A percentile compares a stretch with the other conserved stretches of the same genome.
Conservation (phyloP, 2,797 vertebrate genomes). For the Clarias fuscus region DNA sequence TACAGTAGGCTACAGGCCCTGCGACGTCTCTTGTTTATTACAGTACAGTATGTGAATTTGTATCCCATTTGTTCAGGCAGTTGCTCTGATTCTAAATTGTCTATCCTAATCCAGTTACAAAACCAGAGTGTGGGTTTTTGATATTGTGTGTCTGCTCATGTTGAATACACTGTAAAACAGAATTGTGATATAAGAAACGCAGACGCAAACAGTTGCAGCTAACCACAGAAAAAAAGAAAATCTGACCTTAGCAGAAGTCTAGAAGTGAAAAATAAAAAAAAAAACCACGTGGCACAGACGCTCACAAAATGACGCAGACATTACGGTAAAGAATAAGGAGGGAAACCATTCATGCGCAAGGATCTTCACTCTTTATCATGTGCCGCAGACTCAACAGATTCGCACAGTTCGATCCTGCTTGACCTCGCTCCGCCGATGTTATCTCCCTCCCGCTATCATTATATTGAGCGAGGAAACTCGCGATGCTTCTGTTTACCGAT, state of each 20-base stretch:
- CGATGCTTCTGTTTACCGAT: neutral
- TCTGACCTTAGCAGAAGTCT: neutral
- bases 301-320: conserved; percentile 16
- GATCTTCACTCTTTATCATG: neutral
- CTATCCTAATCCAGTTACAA: neutral
- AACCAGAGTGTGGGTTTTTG: neutral
- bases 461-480: no score
- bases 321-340: conserved; percentile 24
- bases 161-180: neutral
- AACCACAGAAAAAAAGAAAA: neutral
- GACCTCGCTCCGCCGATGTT: neutral
- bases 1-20: neutral
- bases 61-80: neutral
- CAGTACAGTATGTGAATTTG: neutral
- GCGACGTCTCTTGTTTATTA: neutral
- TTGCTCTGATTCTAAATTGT: neutral
- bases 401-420: neutral
- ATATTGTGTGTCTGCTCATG: neutral
- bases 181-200: neutral
- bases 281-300: neutral
- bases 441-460: neutral
- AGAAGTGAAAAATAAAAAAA: no score
- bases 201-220: neutral
- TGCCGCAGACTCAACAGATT: neutral
- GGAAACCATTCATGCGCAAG: neutral